Conservation (phyloP, 2,797 vertebrate species). For the Bradypodion ventrale region DNA sequence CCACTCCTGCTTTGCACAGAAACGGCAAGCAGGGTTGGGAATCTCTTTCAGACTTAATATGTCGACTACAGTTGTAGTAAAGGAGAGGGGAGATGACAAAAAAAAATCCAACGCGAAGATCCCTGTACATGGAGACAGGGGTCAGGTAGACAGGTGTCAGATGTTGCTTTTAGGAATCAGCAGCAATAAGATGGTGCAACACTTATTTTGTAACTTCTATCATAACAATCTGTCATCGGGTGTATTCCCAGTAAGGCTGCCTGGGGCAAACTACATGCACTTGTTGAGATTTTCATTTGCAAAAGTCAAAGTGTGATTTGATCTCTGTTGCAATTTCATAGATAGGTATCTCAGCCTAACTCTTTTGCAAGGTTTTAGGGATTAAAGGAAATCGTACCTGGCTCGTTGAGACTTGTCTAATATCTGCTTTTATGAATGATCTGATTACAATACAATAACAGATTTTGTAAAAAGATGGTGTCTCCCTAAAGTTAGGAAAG, state of each 20-base stretch:
- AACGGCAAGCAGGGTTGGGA: neutral
- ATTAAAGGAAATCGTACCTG: constrained; percentile 39
- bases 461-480: constrained; percentile 38
- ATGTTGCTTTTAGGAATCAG: neutral
- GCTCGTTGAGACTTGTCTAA: constrained; percentile 46
- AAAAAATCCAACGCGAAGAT: neutral
- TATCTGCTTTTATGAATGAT: constrained; percentile 22
- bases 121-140: constrained; percentile 1
- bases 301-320: constrained; percentile 29
- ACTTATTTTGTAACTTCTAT: neutral
- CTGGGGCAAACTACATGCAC: neutral
- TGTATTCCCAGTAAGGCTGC: neutral
- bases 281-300: neutral
- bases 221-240: neutral
- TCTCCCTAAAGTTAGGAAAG: constrained; percentile 57
- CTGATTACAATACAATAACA: constrained; percentile 24
- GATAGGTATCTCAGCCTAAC: constrained; percentile 31
- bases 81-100: neutral
- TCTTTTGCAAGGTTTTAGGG: constrained; percentile 5
- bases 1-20: neutral
- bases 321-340: constrained; percentile 33
- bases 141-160: neutral
- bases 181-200: neutral
- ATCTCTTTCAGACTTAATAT: neutral
- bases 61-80: neutral